Percentiles rank a stretch among this genome's conserved stretches.
Evolutionary conservation across 2,797 vertebrate species (phyloP).

Genomic region (Myiothlypis chrysogaster): DNA sequence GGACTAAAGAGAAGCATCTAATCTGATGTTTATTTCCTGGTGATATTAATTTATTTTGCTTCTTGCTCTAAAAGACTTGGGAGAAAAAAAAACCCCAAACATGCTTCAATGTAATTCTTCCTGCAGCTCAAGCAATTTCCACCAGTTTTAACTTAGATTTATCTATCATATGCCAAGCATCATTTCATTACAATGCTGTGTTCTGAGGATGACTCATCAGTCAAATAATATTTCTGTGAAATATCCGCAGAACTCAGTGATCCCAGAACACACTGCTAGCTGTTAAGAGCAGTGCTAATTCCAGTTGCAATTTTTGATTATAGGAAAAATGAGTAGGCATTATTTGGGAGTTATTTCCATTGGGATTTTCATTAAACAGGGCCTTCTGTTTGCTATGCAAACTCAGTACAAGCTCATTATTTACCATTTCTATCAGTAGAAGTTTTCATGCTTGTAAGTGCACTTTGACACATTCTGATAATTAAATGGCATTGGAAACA

Average conservation of each 20-base stretch:
- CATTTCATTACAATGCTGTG: conserved; percentile 8
- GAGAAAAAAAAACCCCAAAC: not conserved
- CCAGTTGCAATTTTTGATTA: not conserved
- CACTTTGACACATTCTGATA: not conserved
- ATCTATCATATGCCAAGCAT: not conserved
- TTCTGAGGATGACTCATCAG: conserved; percentile 5
- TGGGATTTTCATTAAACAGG: not conserved
- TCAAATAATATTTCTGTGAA: not conserved
- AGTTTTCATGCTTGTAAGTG: not conserved
- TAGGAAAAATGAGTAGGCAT: not conserved
- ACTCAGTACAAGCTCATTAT: not conserved
- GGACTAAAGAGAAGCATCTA: not conserved
- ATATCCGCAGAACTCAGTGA: not conserved
- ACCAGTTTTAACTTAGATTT: not conserved
- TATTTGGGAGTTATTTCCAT: not conserved
- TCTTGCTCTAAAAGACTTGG: not conserved
- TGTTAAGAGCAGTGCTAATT: not conserved
- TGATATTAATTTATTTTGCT: not conserved
- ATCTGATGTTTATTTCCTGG: not conserved
- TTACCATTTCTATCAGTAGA: not conserved
- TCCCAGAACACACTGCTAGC: not conserved
- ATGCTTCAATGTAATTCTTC: not conserved
- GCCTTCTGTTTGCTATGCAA: not conserved
- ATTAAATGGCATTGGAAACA: conserved; percentile 55
- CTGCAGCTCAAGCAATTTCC: not conserved